These are phyloP conservation scores for Metalampra italica DNA, from an alignment of 2,888 invertebrate species.

Conservation along the genomic window DNA sequence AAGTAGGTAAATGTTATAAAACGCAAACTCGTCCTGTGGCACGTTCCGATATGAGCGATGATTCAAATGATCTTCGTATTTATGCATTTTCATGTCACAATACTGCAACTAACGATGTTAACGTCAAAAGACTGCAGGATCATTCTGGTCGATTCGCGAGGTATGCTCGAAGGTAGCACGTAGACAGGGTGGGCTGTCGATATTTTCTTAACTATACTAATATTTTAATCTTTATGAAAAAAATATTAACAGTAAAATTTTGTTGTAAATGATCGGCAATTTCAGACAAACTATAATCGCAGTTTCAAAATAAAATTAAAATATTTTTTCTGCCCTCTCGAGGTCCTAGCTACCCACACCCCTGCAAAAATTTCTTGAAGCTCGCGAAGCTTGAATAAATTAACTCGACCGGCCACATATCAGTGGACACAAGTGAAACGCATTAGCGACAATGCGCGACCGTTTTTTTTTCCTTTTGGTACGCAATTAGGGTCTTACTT, in stretches of 20 bases:
- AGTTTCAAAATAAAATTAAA: too few species aligned
- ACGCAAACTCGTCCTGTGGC: too few species aligned
- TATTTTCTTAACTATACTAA: too few species aligned
- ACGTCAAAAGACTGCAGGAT: background rate
- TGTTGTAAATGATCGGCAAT: too few species aligned
- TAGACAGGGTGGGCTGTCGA: too few species aligned
- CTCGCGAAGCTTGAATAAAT: conserved; percentile 6
- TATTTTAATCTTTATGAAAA: too few species aligned
- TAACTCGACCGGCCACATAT: conserved; percentile 5
- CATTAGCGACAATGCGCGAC: conserved; percentile 10
- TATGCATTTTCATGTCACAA: conserved; percentile 6
- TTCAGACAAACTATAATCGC: too few species aligned
- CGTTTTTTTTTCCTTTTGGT: conserved; percentile 18
- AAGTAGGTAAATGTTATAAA: too few species aligned
- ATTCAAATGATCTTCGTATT: too few species aligned
- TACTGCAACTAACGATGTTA: conserved; percentile 9
- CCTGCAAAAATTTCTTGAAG: background rate
- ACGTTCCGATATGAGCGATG: background rate
- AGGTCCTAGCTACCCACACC: too few species aligned
- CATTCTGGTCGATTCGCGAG: background rate
- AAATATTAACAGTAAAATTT: too few species aligned
- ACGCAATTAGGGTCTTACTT: conserved; percentile 37
- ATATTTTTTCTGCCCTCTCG: too few species aligned
- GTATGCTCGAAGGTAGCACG: background rate
- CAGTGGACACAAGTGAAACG: conserved; percentile 11